Evolutionary conservation across 2,113 vertebrate genomes (phyloP).

Genomic region (Coturnix japonica): DNA sequence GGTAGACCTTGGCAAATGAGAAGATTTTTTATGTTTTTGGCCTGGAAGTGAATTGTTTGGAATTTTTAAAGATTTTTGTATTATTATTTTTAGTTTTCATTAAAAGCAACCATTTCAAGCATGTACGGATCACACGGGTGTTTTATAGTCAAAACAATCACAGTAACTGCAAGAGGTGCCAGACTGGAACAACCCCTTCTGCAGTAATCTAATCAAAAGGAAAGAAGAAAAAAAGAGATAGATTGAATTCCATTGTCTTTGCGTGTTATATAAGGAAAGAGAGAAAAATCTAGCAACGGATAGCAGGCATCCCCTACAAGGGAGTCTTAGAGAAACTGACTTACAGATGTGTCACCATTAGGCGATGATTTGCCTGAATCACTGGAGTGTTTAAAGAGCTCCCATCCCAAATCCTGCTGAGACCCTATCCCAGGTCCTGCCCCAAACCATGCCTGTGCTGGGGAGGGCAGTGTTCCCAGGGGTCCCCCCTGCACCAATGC

Average conservation of each 20-base stretch:
- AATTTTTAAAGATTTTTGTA: neutral
- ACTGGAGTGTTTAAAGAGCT: neutral
- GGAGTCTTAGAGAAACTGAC: neutral
- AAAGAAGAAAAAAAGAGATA: neutral
- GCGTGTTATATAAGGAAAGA: neutral
- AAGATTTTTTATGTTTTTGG: neutral
- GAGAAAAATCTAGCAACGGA: neutral
- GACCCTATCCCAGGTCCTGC: neutral
- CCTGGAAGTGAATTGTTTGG: neutral
- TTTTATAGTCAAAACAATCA: constrained; percentile 66
- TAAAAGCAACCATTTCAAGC: constrained; percentile 61
- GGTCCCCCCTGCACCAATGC: neutral
- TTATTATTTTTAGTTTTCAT: neutral
- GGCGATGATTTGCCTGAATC: neutral
- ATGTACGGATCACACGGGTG: constrained; percentile 47
- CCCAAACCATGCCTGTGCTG: neutral
- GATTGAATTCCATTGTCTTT: constrained; percentile 54
- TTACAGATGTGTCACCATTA: neutral
- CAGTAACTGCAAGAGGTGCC: constrained; percentile 56
- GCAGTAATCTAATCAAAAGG: constrained; percentile 12
- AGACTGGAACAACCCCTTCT: constrained; percentile 62
- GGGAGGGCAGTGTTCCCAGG: neutral
- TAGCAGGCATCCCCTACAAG: neutral
- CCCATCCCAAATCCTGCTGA: neutral
- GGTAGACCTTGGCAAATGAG: neutral